A percentile compares a stretch with the other conserved stretches of the same genome.
Evolutionary conservation across 1,140 invertebrate species (phyloP).

Genomic region (Zaprionus kolodkinae): DNA sequence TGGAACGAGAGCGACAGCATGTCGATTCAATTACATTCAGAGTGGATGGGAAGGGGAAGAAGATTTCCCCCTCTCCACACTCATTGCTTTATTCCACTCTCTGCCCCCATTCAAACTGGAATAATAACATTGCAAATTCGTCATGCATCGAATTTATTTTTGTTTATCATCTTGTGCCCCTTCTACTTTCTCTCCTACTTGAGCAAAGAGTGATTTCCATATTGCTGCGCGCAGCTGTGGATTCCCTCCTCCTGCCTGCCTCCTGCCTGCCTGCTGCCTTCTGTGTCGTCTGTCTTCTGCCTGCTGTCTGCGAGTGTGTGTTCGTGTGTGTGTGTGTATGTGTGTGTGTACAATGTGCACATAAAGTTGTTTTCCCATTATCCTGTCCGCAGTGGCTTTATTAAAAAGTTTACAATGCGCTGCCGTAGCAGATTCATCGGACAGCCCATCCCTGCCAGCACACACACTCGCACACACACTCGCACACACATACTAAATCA

Average conservation of each 20-base stretch:
- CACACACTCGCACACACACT: slow-evolving; percentile 1
- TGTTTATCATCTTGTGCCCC: slow-evolving; percentile 25
- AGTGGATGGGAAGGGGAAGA: too few relatives aligned
- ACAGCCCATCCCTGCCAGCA: background rate
- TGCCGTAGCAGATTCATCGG: slow-evolving; percentile 36
- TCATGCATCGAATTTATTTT: slow-evolving; percentile 67
- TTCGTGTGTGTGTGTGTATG: background rate
- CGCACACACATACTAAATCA: slow-evolving; percentile 18
- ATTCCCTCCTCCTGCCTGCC: background rate
- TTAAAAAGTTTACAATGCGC: slow-evolving; percentile 75
- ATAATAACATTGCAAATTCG: slow-evolving; percentile 56
- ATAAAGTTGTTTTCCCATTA: slow-evolving; percentile 41
- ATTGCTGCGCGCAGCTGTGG: slow-evolving; percentile 12
- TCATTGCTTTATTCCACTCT: slow-evolving; percentile 5
- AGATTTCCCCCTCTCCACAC: too few relatives aligned
- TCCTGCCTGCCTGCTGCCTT: slow-evolving; percentile 18
- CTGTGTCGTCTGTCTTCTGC: slow-evolving; percentile 2
- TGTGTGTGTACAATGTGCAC: slow-evolving; percentile 27
- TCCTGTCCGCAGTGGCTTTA: slow-evolving; percentile 63
- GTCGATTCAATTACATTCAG: slow-evolving; percentile 2
- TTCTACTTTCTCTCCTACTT: background rate
- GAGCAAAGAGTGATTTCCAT: slow-evolving; percentile 46
- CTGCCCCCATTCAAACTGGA: slow-evolving; percentile 19
- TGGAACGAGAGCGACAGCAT: background rate
- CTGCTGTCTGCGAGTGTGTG: background rate